Conservation (phyloP, 2,888 invertebrate genomes). For the Drosophila cyrtoloma region DNA sequence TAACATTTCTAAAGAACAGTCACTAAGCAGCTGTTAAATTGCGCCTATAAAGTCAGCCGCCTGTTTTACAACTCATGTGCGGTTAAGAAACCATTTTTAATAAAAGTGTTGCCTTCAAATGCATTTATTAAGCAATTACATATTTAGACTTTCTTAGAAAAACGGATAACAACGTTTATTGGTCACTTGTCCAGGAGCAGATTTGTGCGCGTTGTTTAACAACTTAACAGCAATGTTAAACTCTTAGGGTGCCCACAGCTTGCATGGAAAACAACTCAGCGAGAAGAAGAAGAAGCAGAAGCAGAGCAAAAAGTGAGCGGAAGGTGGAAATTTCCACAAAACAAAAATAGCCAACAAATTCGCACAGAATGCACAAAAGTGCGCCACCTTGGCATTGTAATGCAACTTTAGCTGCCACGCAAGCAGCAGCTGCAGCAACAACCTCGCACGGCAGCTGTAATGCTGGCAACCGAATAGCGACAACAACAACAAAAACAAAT, state of each 20-base stretch:
- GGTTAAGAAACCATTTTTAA: neutral
- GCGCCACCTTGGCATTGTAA: conserved; percentile 72
- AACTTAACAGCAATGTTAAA: conserved; percentile 16
- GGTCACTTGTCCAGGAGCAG: neutral
- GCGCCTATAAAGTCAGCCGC: neutral
- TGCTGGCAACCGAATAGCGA: conserved; percentile 10
- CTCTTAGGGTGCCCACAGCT: conserved; percentile 19
- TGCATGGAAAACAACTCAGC: conserved; percentile 8
- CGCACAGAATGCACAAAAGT: conserved; percentile 75
- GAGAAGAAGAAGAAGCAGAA: conserved; percentile 12
- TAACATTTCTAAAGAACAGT: neutral
- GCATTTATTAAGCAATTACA: neutral
- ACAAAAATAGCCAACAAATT: conserved; percentile 54
- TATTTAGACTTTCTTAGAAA: neutral
- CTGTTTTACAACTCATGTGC: neutral
- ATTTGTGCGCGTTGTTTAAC: neutral
- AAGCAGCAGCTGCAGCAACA: conserved; percentile 25
- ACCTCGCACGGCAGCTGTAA: conserved; percentile 2
- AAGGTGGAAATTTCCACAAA: conserved; percentile 61
- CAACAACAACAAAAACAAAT: conserved; percentile 19
- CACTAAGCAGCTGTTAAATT: neutral
- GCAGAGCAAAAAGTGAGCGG: conserved; percentile 40
- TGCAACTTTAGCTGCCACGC: conserved; percentile 54
- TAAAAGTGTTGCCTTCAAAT: neutral
- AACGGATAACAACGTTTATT: neutral